Conservation (phyloP, 2,888 invertebrate genomes). For the Acanthosoma haemorrhoidale region DNA sequence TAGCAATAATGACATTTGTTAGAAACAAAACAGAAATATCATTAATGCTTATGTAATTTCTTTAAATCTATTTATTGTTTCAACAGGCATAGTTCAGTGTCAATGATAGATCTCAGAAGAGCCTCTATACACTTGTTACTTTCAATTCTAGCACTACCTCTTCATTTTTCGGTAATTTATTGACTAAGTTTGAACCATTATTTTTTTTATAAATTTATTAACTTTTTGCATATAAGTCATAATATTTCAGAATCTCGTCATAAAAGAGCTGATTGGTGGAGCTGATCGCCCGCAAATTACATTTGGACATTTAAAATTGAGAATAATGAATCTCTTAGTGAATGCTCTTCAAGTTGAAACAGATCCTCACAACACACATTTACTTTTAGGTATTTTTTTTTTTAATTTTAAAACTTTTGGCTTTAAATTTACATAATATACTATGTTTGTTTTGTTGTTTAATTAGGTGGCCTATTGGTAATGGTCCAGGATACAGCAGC, state of each 20-base stretch:
- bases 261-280: conserved; percentile 45
- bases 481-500: conserved; percentile 74
- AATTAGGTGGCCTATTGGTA: conserved; percentile 62
- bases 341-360: conserved; percentile 77
- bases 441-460: not conserved
- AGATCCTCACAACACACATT: conserved; percentile 81
- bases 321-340: conserved; percentile 73
- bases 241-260: conserved; percentile 44
- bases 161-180: conserved; percentile 68
- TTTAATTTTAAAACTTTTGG: not conserved
- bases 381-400: conserved; percentile 60
- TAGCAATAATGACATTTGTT: too few relatives aligned
- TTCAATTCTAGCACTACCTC: conserved; percentile 85
- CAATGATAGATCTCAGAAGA: conserved; percentile 65
- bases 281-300: conserved; percentile 48
- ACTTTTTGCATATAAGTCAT: not conserved
- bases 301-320: conserved; percentile 65
- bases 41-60: not conserved
- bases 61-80: too few relatives aligned
- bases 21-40: too few relatives aligned
- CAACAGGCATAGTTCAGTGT: conserved; percentile 23
- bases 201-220: not conserved
- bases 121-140: conserved; percentile 87
- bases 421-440: not conserved
- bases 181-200: not conserved